Percentiles rank a stretch among this genome's conserved stretches.
These are phyloP conservation scores for Engystomops pustulosus DNA, from an alignment of 2,113 vertebrate species.

Conservation along the genomic window DNA sequence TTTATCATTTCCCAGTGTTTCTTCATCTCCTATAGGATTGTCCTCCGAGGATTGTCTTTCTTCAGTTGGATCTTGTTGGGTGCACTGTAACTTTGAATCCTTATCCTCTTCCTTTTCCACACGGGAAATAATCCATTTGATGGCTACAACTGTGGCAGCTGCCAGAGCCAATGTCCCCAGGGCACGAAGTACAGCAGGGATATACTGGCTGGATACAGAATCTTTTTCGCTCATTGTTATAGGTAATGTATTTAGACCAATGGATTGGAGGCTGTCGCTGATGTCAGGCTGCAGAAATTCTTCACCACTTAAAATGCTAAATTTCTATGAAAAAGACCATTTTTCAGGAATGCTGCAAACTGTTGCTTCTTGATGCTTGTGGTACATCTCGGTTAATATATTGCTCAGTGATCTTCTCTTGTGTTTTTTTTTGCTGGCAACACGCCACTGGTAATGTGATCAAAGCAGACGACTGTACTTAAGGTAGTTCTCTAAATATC, in stretches of 20 bases:
- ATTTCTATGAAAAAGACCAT: not conserved
- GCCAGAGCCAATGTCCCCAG: constrained; percentile 50
- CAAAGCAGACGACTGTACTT: constrained; percentile 18
- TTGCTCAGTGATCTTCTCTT: constrained; percentile 27
- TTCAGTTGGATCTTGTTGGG: not conserved
- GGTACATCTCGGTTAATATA: constrained; percentile 40
- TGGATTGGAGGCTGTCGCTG: not conserved
- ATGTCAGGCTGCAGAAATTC: not conserved
- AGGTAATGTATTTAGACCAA: not conserved
- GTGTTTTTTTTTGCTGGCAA: constrained; percentile 35
- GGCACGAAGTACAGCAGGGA: constrained; percentile 32
- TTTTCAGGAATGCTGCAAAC: not conserved
- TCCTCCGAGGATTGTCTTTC: not conserved
- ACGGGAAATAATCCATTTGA: constrained; percentile 50
- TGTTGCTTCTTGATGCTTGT: constrained; percentile 21
- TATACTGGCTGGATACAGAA: constrained; percentile 21
- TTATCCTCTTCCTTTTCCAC: not conserved
- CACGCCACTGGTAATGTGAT: constrained; percentile 51
- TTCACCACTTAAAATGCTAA: not conserved
- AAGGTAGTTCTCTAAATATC: constrained; percentile 45
- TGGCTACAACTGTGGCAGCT: constrained; percentile 27
- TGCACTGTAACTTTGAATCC: not conserved
- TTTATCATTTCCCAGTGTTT: not conserved
- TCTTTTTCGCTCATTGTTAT: constrained; percentile 48
- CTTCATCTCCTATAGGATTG: not conserved